Evolutionary conservation across 2,113 vertebrate species (phyloP).

Genomic region (Coturnix japonica): DNA sequence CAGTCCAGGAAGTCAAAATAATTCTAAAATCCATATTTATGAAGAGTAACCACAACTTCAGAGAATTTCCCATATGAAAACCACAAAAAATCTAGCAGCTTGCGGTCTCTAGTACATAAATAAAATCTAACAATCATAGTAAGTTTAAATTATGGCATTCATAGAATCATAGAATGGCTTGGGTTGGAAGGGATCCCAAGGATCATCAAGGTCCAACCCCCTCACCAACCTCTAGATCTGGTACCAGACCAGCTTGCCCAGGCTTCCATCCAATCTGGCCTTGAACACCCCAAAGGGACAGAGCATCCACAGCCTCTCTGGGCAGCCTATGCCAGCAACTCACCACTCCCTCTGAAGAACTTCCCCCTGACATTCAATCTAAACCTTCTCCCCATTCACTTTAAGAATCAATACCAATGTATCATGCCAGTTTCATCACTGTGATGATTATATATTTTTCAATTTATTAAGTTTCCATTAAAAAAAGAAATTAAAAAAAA

Average conservation of each 20-base stretch:
- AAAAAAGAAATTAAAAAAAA: background rate
- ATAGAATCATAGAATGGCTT: background rate
- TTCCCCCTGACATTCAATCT: too few species aligned
- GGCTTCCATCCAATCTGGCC: too few species aligned
- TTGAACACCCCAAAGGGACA: too few species aligned
- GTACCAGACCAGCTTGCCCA: too few species aligned
- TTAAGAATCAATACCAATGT: conserved; percentile 7
- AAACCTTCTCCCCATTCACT: background rate
- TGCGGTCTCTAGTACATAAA: conserved; percentile 25
- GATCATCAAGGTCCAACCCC: too few species aligned
- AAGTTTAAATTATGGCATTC: conserved; percentile 36
- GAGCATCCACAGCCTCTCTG: too few species aligned
- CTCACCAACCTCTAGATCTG: too few species aligned
- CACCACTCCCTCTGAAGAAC: too few species aligned
- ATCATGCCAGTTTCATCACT: background rate
- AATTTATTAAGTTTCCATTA: background rate
- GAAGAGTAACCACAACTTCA: background rate
- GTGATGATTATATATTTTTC: background rate
- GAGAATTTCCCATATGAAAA: background rate
- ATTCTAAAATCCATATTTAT: background rate
- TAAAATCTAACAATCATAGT: conserved; percentile 38
- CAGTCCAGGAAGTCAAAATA: background rate
- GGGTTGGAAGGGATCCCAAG: too few species aligned
- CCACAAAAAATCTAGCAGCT: background rate
- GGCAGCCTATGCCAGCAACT: too few species aligned